Conservation (phyloP, 2,113 vertebrate genomes). For the Chamaetylas fuelleborni region DNA sequence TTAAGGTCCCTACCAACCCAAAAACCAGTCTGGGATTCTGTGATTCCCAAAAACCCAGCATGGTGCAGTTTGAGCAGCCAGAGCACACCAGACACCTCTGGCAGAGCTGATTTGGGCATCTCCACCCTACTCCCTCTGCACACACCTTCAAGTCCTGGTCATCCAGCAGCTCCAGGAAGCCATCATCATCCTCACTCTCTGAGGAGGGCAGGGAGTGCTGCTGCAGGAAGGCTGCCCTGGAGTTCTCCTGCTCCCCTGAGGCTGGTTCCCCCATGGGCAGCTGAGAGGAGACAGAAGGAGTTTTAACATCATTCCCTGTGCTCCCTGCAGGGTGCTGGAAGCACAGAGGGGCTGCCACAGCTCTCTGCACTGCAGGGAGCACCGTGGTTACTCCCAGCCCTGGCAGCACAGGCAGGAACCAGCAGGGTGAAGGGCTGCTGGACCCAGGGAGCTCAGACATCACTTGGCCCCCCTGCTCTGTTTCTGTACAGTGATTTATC, state of each 20-base stretch:
- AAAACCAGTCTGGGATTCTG: background rate
- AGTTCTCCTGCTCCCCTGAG: background rate
- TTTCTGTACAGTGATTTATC: background rate
- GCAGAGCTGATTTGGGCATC: too few species aligned
- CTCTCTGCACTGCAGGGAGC: accelerated
- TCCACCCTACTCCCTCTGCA: accelerated
- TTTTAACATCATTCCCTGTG: background rate
- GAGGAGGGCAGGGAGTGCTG: constrained; percentile 70
- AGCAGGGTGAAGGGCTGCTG: background rate
- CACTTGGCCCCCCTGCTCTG: background rate
- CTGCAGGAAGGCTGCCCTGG: constrained; percentile 71
- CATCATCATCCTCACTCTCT: constrained; percentile 82
- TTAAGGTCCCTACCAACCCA: background rate
- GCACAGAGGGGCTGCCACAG: accelerated
- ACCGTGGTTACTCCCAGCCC: background rate
- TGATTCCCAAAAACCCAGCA: accelerated
- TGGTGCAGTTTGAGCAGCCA: accelerated
- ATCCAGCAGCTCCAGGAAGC: constrained; percentile 88
- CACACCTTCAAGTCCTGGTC: constrained; percentile 76
- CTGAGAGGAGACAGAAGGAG: background rate
- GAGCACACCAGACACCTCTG: accelerated
- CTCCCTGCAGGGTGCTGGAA: background rate
- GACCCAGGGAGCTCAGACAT: background rate
- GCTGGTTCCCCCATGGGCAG: constrained; percentile 13
- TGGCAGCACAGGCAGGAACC: background rate